phyloP scores from a whole-genome alignment of 2,113 vertebrate species.

The Illadopsis cleaveri region DNA sequence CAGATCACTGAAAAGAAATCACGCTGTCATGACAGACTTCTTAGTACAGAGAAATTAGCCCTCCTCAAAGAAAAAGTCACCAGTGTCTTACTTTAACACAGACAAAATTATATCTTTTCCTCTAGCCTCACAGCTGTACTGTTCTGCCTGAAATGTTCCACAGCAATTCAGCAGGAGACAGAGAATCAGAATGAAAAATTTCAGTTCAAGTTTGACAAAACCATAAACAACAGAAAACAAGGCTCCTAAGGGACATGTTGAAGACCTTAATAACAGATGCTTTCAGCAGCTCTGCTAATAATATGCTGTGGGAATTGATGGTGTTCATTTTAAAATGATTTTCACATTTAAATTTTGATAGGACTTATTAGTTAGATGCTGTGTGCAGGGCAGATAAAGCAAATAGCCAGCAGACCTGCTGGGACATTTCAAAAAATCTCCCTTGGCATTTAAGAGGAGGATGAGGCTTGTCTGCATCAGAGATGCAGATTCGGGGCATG shows the following conservation, averaged over 20 bases:
- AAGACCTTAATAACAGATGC: background rate
- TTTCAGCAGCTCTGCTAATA: constrained; percentile 5
- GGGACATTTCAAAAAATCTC: background rate
- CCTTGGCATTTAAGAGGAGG: background rate
- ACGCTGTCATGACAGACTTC: accelerated
- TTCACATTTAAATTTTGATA: background rate
- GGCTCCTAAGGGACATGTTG: background rate
- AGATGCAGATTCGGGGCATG: background rate
- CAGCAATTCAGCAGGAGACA: background rate
- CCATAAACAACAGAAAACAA: constrained; percentile 11
- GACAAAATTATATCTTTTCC: background rate
- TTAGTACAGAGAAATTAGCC: background rate
- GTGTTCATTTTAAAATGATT: background rate
- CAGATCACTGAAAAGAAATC: background rate
- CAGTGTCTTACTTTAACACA: background rate
- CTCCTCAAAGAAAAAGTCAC: background rate
- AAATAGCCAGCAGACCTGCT: background rate
- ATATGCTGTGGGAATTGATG: background rate
- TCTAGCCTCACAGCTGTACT: background rate
- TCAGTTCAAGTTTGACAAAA: background rate
- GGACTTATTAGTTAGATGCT: background rate
- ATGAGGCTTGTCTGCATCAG: background rate
- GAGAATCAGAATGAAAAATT: background rate
- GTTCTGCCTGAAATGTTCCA: background rate
- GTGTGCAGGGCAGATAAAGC: background rate